Evolutionary conservation across 1,140 invertebrate species (phyloP), one percentile per base, ranked within the genome.

Genomic region (Atta cephalotes): DNA sequence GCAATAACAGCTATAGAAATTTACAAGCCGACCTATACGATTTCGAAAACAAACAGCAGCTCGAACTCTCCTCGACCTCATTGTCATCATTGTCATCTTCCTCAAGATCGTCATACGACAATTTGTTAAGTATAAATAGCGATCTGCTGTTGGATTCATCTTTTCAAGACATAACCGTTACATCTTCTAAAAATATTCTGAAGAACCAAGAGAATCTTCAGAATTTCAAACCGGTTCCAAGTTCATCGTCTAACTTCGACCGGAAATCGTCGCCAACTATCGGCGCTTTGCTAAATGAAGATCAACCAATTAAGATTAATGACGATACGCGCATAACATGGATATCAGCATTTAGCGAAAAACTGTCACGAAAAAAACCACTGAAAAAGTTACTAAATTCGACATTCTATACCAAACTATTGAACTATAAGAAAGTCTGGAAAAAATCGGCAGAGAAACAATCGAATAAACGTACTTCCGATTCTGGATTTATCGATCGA

Each of bases 401-500:
- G 10, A 45, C 87, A 16, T 76, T 92, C 3, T 87, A 56, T 12
- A 82, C 66, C 0, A 85, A 28, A 49, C 86, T 35, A n/a, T 58
- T 14, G 1, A 9, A 56, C 0, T 89, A 82, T 21, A 90, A 35
- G 3, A 87, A 79, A 1, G 87, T 89, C 0, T 12, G 89, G 3
- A 88, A 76, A 39, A 78, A 71, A 14, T 91, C 88, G 6, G 76
- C 90, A 16, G 65, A 35, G 4, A 92, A 92, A 16, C 49, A 88
- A 3, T 9, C 0, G 28, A 84, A 91, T 28, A 86, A 92, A 2
- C 86, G 89, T 25, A 1, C 53, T 3, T 89, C 87, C 2, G 89
- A 92, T 58, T 93, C 89, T 0, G 92, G 86, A 12, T 92, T 91
- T 88, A 89, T 87, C 31, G 92, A 93, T 16, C 90, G 63, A n/a